These are phyloP conservation scores for Otocyon megalotis DNA, from an alignment of 2,113 vertebrate genomes.

Conservation along the genomic window DNA sequence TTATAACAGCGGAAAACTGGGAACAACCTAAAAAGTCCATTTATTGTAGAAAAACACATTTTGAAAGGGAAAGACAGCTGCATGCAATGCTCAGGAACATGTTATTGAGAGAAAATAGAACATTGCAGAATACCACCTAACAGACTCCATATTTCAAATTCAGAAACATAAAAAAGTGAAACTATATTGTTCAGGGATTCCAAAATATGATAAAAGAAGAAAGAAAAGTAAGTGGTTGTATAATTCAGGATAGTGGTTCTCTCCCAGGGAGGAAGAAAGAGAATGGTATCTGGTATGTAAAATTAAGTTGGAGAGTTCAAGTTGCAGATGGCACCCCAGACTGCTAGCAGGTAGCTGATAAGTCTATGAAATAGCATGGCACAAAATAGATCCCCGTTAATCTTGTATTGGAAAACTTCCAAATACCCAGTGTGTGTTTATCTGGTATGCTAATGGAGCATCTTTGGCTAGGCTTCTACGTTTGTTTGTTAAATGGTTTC, in stretches of 20 bases:
- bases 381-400: background rate
- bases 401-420: slow-evolving; percentile 33
- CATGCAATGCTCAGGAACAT: background rate
- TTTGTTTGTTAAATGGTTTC: slow-evolving; percentile 54
- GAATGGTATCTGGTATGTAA: background rate
- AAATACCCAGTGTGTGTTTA: background rate
- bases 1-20: slow-evolving; percentile 39
- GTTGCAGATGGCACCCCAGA: background rate
- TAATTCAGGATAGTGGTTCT: background rate
- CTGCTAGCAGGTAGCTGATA: background rate
- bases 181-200: background rate
- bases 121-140: background rate
- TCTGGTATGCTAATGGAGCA: slow-evolving; percentile 34
- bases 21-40: background rate
- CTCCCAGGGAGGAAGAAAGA: background rate
- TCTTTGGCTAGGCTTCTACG: background rate
- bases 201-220: slow-evolving; percentile 38
- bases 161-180: slow-evolving; percentile 28
- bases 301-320: background rate
- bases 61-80: background rate
- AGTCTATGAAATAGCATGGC: background rate
- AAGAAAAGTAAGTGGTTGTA: background rate
- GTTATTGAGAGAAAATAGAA: background rate
- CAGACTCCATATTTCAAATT: background rate
- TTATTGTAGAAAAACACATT: background rate